These are phyloP conservation scores for Phylloscopus whistleri DNA, from an alignment of 2,113 vertebrate species.

Conservation along the genomic window DNA sequence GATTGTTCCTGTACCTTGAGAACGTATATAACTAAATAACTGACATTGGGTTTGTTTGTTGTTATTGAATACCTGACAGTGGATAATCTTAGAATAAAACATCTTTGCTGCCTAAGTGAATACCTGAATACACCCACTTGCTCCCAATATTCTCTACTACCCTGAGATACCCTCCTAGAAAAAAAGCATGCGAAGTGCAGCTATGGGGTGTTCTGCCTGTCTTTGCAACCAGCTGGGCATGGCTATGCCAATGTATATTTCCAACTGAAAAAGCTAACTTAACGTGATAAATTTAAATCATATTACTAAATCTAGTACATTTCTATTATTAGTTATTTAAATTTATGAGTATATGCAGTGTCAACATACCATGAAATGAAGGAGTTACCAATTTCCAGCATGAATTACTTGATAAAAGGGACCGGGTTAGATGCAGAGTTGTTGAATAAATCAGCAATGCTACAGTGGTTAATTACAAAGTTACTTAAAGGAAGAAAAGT, in stretches of 20 bases:
- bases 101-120: background rate
- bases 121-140: background rate
- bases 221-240: background rate
- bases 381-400: conserved; percentile 35
- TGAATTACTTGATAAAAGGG: conserved; percentile 26
- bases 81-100: background rate
- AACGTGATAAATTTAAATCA: background rate
- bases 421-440: background rate
- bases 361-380: conserved; percentile 44
- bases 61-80: background rate
- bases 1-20: background rate
- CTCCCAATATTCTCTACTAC: background rate
- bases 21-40: background rate
- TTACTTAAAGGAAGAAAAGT: conserved; percentile 40
- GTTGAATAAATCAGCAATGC: conserved; percentile 38
- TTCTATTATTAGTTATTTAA: conserved; percentile 18
- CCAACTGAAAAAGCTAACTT: background rate
- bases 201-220: background rate
- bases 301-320: background rate
- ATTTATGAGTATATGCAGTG: conserved; percentile 1
- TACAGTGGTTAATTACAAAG: conserved; percentile 44
- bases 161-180: background rate
- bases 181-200: background rate
- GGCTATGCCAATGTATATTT: background rate
- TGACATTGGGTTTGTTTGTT: background rate